Evolutionary conservation across 2,888 invertebrate species (phyloP).

Genomic region (Eupithecia centaureata): DNA sequence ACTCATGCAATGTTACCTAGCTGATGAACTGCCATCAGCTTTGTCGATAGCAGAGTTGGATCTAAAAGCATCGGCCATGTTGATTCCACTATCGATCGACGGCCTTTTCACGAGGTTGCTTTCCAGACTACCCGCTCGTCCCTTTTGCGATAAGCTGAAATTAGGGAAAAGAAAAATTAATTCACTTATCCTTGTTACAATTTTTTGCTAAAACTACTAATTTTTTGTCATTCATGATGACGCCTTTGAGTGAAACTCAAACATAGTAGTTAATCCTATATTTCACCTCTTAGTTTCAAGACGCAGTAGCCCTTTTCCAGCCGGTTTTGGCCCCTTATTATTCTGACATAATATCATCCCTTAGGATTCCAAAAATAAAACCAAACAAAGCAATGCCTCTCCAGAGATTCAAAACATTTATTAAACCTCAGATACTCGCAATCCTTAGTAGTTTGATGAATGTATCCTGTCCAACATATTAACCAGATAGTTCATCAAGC

Average conservation of each 20-base stretch:
- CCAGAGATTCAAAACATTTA: too few species aligned
- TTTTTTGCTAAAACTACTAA: neutral
- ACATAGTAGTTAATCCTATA: neutral
- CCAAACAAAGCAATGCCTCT: too few species aligned
- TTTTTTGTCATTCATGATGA: neutral
- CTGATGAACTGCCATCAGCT: constrained; percentile 72
- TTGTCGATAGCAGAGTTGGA: constrained; percentile 77
- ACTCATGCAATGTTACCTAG: constrained; percentile 62
- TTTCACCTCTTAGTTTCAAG: too few species aligned
- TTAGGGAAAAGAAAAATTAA: neutral
- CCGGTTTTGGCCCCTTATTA: too few species aligned
- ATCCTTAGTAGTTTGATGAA: too few species aligned
- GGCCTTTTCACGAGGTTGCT: constrained; percentile 87
- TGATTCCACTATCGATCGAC: constrained; percentile 91
- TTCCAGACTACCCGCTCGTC: constrained; percentile 72
- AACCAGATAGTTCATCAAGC: too few species aligned
- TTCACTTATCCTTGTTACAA: neutral
- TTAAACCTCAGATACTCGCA: too few species aligned
- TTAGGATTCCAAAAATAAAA: neutral
- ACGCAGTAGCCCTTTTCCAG: too few species aligned
- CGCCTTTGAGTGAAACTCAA: too few species aligned
- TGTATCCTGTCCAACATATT: too few species aligned
- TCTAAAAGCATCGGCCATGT: constrained; percentile 85
- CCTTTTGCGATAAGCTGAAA: constrained; percentile 80
- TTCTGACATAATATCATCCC: neutral